Evolutionary conservation across 2,888 invertebrate species (phyloP), one percentile per base, ranked within the genome.

Genomic region (Odontothrips loti): DNA sequence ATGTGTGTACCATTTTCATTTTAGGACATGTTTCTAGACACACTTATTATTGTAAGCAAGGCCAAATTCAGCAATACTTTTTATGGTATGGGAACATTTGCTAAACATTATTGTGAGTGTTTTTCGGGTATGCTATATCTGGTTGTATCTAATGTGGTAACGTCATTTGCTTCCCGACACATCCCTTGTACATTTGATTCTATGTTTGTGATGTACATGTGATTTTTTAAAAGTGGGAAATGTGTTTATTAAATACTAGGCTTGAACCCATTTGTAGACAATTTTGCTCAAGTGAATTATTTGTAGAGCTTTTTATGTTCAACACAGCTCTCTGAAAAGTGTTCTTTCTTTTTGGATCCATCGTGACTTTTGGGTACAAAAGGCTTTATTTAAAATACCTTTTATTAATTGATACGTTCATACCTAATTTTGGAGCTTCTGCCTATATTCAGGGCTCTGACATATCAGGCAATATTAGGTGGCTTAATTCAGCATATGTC

Each of bases 11-110:
- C 58, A 75, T 75, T 75, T 75, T 12, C 23, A 27, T 27, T 10
- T 12, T 75, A 75, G 68, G 27, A 75, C 23, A 75, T 75, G 12
- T 8, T 75, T 12, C 23, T 6, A 75, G 68, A 75, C 68, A 75
- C 58, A 58, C 68, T 75, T 27, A 75, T 27, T 23, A 12, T 75
- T 75, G 68, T 75, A 75, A 75, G 27, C 68, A 75, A 75, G 12
- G 68, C 68, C 68, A 75, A 75, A 75, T 27, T 23, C 23, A 75
- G 68, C 68, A 75, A 75, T 75, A 75, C 68, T 23, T 75, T 75
- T 75, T 75, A 27, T 75, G 58, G 23, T 27, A 27, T 27, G 68
- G 68, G 68, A 75, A 27, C 68, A 75, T n/a, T 75, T 75, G 68
- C 23, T 27, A 17, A 8, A 75, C 68, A 75, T 75, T 6, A 27